A percentile compares a stretch with the other conserved stretches of the same genome.
These are phyloP conservation scores for Dioctria linearis DNA, from an alignment of 2,888 invertebrate species.

Conservation along the genomic window DNA sequence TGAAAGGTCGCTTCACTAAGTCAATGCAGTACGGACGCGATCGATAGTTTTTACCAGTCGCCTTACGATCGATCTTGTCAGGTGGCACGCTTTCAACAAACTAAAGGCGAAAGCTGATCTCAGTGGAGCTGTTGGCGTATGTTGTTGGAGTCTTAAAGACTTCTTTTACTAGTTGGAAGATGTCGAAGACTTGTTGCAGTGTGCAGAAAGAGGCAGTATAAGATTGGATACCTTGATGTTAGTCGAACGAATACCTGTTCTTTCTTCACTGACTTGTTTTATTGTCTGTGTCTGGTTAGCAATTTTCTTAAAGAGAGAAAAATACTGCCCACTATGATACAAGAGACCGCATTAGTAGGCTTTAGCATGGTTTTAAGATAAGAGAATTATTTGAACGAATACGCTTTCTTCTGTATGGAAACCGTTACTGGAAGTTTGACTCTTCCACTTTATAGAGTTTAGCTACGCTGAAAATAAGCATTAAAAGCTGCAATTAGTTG, in stretches of 20 bases:
- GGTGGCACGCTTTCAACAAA: conserved; percentile 58
- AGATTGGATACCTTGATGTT: background rate
- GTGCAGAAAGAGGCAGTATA: conserved; percentile 24
- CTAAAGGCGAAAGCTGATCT: conserved; percentile 54
- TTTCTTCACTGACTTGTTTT: background rate
- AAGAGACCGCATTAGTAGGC: too few relatives aligned
- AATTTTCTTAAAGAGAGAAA: conserved; percentile 28
- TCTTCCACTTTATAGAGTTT: background rate
- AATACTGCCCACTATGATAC: background rate
- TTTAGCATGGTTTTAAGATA: background rate
- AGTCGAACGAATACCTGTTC: conserved; percentile 25
- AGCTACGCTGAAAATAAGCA: background rate
- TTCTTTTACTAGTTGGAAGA: conserved; percentile 38
- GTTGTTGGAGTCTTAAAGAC: conserved; percentile 29
- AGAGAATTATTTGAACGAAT: background rate
- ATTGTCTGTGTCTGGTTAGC: background rate
- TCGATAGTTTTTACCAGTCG: background rate
- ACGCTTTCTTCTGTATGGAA: background rate
- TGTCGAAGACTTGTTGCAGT: conserved; percentile 29
- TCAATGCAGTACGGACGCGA: background rate
- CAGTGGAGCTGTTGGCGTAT: conserved; percentile 37
- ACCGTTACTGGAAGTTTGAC: conserved; percentile 28
- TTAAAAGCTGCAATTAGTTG: background rate
- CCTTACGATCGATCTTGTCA: conserved; percentile 55
- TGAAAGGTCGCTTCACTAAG: conserved; percentile 10